Evolutionary conservation across 2,113 vertebrate genomes (phyloP), one percentile per base, ranked within the genome.

Genomic region (Alethe castanea): DNA sequence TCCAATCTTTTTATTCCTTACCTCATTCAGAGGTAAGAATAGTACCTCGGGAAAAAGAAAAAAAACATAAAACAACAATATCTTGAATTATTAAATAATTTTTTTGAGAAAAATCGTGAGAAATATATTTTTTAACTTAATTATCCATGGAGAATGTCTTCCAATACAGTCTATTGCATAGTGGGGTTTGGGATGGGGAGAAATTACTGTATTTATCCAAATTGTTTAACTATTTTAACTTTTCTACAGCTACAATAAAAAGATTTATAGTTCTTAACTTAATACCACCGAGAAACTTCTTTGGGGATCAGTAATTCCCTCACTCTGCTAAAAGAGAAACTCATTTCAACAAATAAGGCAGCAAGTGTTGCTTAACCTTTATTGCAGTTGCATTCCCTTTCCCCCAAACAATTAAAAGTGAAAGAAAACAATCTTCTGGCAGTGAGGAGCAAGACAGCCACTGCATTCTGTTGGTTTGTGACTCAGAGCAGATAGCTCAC

Each of bases 341-440:
- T 86, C 11, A 24, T 33, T 40, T 87, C 66, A 93, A 85, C 47
- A 80, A 76, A 83, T 62, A 72, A 65, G 9, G 19, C 38, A 57
- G 64, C 79, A 81, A 78, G 38, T 48, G 56, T 78, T 81, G 44
- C 64, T 93, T 95, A 90, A 62, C 76, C 67, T 83, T 86, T 81
- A 70, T 42, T 77, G 67, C 38, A 83, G 80, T 74, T 77, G 47
- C 80, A 76, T 81, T 93, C 92, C 90, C 84, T 87, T 93, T 81
- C 40, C 78, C 81, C 80, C 6, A 77, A 88, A 86, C 71, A 95
- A 86, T 90, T 95, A 84, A 67, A 94, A 89, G 45, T 35, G 45
- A 74, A 94, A 84, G 42, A 77, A 93, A 90, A 64, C n/a, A 79
- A 35, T 38, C n/a, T 78, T 76, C 40, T 86, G 48, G 29, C 23